Base-by-base conservation (phyloP, 2,113 vertebrate species). In the Polypterus senegalus region DNA sequence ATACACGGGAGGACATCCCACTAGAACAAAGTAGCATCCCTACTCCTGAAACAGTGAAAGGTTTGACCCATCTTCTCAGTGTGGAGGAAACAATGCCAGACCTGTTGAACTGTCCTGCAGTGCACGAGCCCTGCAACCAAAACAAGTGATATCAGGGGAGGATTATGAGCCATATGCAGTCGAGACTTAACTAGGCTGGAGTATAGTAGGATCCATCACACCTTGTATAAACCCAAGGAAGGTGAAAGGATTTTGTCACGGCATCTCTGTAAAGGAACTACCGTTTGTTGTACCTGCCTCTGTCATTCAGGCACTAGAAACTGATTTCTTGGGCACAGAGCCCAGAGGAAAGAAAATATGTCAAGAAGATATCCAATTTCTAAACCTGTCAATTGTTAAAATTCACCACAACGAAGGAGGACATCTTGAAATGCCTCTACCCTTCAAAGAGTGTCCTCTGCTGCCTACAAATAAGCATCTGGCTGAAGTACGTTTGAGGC, bases 161-260 rank as follows among this genome's bases (percentile, higher is more conserved):
- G 62, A 63, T 46, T 8, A 63, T 46, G 62, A 68, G 44, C 63
- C 66, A 6, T 70, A 68, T n/a, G 55, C 66, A 27, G 57, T 64
- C 2, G 59, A 65, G 47, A 64, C 69, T 51, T 65, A 69, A 47
- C 57, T 69, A 5, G 64, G 62, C 11, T 70, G 69, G 62, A 68
- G 62, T 47, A 58, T 70, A 9, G 54, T 71, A 3, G 63, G 63
- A 9, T 47, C 47, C 44, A 11, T 54, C 27, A 47, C 61, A 58
- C 61, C 59, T 47, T 1, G n/a, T 49, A 47, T 7, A 45, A 62
- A 64, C 11, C 53, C 63, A 9, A 60, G 9, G 44, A 57, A 65
- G 9, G 58, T 60, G 9, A 65, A 55, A 48, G 63, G 63, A 7
- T 49, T 65, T 49, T 65, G 63, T 46, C 58, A 65, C 52, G 48